phyloP scores from a whole-genome alignment of 2,113 vertebrate genomes.

The Eidolon helvum region DNA sequence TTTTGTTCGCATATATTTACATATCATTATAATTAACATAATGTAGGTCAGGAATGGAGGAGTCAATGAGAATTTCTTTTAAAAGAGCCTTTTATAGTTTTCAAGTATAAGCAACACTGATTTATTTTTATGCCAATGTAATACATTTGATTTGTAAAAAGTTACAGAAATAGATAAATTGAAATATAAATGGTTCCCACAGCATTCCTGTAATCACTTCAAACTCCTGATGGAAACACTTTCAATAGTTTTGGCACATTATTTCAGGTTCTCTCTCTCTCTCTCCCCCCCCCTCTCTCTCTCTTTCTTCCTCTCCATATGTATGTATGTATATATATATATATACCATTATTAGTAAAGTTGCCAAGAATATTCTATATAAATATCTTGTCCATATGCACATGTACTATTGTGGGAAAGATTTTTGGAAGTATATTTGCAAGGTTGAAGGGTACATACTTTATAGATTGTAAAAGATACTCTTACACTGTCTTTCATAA shows the following conservation, averaged over 20 bases:
- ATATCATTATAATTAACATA: background rate
- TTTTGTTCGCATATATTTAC: background rate
- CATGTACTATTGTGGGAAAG: background rate
- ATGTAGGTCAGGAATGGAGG: background rate
- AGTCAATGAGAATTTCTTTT: slow-evolving; percentile 1
- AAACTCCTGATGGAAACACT: background rate
- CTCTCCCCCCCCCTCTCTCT: too few relatives aligned
- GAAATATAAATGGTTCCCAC: background rate
- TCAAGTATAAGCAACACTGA: background rate
- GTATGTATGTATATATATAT: too few relatives aligned
- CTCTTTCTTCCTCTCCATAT: too few relatives aligned
- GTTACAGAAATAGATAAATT: background rate
- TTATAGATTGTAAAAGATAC: background rate
- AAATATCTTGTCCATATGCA: background rate
- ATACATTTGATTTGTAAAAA: background rate
- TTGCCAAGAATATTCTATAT: background rate
- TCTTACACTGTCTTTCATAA: background rate
- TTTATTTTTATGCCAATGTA: background rate
- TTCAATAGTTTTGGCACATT: background rate
- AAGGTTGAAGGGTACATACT: background rate
- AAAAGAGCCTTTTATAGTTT: background rate
- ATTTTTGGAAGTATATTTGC: background rate
- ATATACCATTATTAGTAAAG: background rate
- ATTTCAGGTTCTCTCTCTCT: background rate
- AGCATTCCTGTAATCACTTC: background rate